Base-by-base conservation (phyloP, 2,888 invertebrate species). In the Atrina japonica region DNA sequence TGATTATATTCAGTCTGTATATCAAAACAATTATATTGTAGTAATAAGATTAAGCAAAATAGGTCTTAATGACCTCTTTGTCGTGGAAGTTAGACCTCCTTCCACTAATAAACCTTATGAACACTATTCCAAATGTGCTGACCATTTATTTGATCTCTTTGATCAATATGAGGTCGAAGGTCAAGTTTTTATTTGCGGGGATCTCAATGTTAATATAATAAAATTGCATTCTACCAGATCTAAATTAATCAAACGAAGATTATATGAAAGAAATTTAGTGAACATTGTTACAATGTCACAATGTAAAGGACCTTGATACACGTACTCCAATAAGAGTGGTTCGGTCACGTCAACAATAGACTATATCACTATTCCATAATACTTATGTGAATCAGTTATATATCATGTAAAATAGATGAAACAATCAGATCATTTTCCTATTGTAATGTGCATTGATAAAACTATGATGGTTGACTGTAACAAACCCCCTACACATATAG, bases 361-460 rank as follows among this genome's bases (percentile, higher is more conserved):
- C 30, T 50, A 50, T 61, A 35, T 61, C 35, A 7, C n/a, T 3
- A 35, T 45, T n/a, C 50, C 61, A 27, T 14, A 61, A 29, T 60
- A 16, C n/a, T 43, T 60, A 14, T 45, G 3, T 27, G n/a, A 60
- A 18, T 25, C 29, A 9, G 23, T 9, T n/a, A n/a, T 25, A n/a
- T 41, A 40, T 25, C 29, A 29, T 23, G 29, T n/a, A 18, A 16
- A 47, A 45, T 14, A 18, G 27, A 50, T 30, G 21, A 21, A 9
- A 30, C 35, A 11, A 11, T 61, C 61, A 7, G 61, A 61, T 45
- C 61, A 61, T 21, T 21, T 29, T 9, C 49, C 30, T 3, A 23
- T 35, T 2, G n/a, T 14, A 23, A 30, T 61, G 30, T 61, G 49
- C 29, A 14, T 6, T 7, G 6, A 45, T 29, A 61, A 30, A 35